phyloP scores from a whole-genome alignment of 2,797 vertebrate genomes.

The Eurystomus glaucurus region DNA sequence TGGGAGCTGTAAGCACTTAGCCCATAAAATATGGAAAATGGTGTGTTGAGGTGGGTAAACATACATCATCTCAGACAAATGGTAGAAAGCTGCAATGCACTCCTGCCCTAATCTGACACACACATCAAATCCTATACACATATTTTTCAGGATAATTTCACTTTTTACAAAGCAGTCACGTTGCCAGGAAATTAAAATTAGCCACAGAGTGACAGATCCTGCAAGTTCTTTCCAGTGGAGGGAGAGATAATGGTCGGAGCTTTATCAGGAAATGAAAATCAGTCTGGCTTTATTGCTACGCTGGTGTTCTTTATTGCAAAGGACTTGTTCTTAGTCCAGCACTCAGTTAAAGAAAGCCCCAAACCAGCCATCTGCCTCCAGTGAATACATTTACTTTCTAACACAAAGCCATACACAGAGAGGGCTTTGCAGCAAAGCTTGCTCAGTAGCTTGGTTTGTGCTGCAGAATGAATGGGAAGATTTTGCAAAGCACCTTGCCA shows the following conservation, averaged over 20 bases:
- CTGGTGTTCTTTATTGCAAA: neutral
- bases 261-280: neutral
- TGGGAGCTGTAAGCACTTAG: neutral
- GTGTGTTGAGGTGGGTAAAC: neutral
- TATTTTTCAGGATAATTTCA: constrained; percentile 9
- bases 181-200: constrained; percentile 9
- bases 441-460: neutral
- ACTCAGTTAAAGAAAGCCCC: neutral
- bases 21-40: neutral
- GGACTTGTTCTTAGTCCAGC: neutral
- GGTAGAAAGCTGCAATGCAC: neutral
- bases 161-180: neutral
- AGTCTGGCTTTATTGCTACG: neutral
- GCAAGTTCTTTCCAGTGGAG: neutral
- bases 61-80: neutral
- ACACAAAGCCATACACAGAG: neutral
- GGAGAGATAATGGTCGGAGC: neutral
- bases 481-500: neutral
- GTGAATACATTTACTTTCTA: neutral
- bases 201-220: neutral
- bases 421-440: neutral
- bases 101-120: neutral
- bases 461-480: neutral
- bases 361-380: neutral
- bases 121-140: neutral